These are phyloP conservation scores for Tolypeutes matacus DNA, from an alignment of 2,797 vertebrate genomes.

Conservation along the genomic window DNA sequence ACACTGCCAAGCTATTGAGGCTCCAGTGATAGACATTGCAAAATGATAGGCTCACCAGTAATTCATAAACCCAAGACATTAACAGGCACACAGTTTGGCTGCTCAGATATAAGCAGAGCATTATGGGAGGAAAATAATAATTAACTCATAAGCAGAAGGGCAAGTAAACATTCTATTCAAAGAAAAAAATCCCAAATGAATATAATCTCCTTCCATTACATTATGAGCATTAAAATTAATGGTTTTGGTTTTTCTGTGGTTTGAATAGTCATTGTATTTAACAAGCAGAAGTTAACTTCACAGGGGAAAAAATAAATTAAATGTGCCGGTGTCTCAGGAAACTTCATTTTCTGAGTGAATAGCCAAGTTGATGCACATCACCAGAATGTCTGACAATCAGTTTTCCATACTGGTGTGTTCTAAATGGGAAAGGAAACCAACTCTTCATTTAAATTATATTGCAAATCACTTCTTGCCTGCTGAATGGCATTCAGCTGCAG, in stretches of 20 bases:
- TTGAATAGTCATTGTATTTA: conserved; percentile 79
- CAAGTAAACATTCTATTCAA: conserved; percentile 80
- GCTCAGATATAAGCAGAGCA: conserved; percentile 63
- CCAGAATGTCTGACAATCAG: conserved; percentile 82
- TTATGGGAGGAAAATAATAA: conserved; percentile 76
- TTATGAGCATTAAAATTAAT: conserved; percentile 80
- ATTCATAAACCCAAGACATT: conserved; percentile 61
- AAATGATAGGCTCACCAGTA: conserved; percentile 42
- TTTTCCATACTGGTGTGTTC: conserved; percentile 80
- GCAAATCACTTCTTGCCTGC: conserved; percentile 84
- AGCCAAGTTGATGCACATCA: conserved; percentile 80
- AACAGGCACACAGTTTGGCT: conserved; percentile 64
- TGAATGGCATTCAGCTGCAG: conserved; percentile 78
- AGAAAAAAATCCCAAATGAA: conserved; percentile 70
- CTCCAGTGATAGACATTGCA: not conserved
- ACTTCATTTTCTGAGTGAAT: conserved; percentile 82
- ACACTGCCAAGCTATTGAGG: conserved; percentile 24
- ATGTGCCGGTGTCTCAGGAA: conserved; percentile 78
- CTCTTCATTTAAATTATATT: conserved; percentile 85
- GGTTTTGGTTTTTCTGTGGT: conserved; percentile 71
- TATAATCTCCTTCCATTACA: conserved; percentile 74
- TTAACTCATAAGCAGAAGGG: conserved; percentile 75
- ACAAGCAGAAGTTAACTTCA: conserved; percentile 83
- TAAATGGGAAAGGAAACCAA: conserved; percentile 85
- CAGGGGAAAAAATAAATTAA: conserved; percentile 80